A percentile compares a stretch with the other conserved stretches of the same genome.
Evolutionary conservation across 2,888 invertebrate species (phyloP).

Genomic region (Pteria penguin): DNA sequence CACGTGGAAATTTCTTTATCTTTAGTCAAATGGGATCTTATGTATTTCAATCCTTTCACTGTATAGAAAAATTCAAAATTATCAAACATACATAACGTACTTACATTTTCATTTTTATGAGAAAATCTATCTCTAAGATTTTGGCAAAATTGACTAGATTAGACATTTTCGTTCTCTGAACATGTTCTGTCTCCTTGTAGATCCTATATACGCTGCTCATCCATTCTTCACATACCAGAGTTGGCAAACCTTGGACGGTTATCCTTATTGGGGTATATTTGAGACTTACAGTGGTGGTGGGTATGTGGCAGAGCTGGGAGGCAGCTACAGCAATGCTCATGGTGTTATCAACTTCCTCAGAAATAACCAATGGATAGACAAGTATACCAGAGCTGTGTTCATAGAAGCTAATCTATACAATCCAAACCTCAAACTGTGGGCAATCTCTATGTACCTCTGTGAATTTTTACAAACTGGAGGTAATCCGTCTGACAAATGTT

Average conservation of each 20-base stretch:
- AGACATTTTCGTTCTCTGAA: too few relatives aligned
- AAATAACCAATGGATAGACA: constrained; percentile 78
- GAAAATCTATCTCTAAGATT: too few relatives aligned
- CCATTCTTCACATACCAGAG: constrained; percentile 63
- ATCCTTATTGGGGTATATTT: constrained; percentile 74
- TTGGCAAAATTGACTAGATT: too few relatives aligned
- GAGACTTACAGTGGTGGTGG: constrained; percentile 80
- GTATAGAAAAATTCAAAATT: too few relatives aligned
- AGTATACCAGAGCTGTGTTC: constrained; percentile 79
- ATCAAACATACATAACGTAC: too few relatives aligned
- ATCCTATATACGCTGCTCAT: constrained; percentile 6
- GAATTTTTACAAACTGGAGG: constrained; percentile 64
- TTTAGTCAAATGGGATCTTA: too few relatives aligned
- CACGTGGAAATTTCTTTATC: too few relatives aligned
- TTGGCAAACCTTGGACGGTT: constrained; percentile 72
- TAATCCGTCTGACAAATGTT: constrained; percentile 24
- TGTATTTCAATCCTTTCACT: too few relatives aligned
- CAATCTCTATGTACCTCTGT: constrained; percentile 52
- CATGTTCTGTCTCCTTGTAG: background rate
- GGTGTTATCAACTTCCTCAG: constrained; percentile 38
- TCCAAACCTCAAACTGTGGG: constrained; percentile 62
- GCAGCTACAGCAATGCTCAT: constrained; percentile 25
- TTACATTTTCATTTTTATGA: too few relatives aligned
- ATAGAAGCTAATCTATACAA: constrained; percentile 81
- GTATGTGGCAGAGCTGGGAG: constrained; percentile 76